These are phyloP conservation scores for Globodera rostochiensis DNA, from an alignment of 1,140 invertebrate species.

Conservation along the genomic window DNA sequence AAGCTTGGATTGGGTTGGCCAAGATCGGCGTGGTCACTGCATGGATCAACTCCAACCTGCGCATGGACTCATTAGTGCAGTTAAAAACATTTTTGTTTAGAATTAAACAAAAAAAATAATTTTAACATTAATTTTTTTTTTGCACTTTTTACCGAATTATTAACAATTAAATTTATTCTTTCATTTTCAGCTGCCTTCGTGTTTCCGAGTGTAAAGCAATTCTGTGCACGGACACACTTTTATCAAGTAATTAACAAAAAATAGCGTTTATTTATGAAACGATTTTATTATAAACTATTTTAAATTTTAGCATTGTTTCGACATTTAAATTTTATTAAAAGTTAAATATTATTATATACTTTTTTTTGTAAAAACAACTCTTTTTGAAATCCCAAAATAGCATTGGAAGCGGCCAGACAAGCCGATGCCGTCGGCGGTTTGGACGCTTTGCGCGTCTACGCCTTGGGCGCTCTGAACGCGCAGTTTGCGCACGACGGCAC, in stretches of 20 bases:
- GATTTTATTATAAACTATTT: no score
- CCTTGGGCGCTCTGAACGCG: slow-evolving; percentile 2
- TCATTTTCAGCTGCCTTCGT: slow-evolving; percentile 16
- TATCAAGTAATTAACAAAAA: slow-evolving; percentile 33
- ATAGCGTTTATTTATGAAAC: slow-evolving; percentile 36
- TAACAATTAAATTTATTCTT: background rate
- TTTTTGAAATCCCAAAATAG: background rate
- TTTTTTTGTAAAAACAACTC: background rate
- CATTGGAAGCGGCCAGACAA: background rate
- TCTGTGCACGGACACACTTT: slow-evolving; percentile 42
- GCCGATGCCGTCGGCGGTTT: background rate
- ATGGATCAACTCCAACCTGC: slow-evolving; percentile 83
- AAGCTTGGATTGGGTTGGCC: slow-evolving; percentile 62
- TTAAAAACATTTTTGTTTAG: slow-evolving; percentile 62
- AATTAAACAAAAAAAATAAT: background rate
- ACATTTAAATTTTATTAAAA: no score
- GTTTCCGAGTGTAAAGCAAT: slow-evolving; percentile 51
- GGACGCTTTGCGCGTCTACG: background rate
- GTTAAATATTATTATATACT: background rate
- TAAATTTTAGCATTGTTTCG: no score
- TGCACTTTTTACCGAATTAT: no score
- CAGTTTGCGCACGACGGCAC: background rate
- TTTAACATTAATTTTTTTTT: background rate
- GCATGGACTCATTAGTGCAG: slow-evolving; percentile 77
- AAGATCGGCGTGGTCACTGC: slow-evolving; percentile 70